These are phyloP conservation scores for Serranus cabrilla DNA, from an alignment of 2,797 vertebrate species.

Conservation along the genomic window DNA sequence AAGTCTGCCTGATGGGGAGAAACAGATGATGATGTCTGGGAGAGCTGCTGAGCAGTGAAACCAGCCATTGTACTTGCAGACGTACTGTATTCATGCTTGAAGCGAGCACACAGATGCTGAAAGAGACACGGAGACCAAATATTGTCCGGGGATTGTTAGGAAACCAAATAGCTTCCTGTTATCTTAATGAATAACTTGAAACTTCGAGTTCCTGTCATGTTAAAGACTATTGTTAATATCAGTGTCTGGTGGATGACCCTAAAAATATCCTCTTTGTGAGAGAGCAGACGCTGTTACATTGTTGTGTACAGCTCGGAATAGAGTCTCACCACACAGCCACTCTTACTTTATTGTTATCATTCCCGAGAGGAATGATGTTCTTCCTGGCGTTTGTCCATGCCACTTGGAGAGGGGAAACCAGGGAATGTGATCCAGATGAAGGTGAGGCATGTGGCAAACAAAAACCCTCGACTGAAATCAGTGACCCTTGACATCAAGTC, in stretches of 20 bases:
- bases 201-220: background rate
- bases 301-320: constrained; percentile 27
- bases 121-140: constrained; percentile 28
- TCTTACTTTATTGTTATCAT: constrained; percentile 8
- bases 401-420: constrained; percentile 24
- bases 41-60: constrained; percentile 17
- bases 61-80: constrained; percentile 56
- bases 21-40: constrained; percentile 38
- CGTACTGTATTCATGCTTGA: constrained; percentile 23
- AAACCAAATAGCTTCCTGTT: constrained; percentile 24
- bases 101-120: constrained; percentile 14
- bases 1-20: constrained; percentile 12
- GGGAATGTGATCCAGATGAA: constrained; percentile 22
- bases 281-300: constrained; percentile 2
- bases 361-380: background rate
- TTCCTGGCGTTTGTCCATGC: constrained; percentile 27
- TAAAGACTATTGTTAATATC: constrained; percentile 2
- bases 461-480: background rate
- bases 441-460: constrained; percentile 6
- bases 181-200: constrained; percentile 6
- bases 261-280: background rate
- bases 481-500: background rate
- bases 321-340: constrained; percentile 2
- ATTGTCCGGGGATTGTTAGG: background rate
- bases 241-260: background rate